Conservation (phyloP, 2,888 invertebrate species). For the Neocrepidodera transversa region DNA sequence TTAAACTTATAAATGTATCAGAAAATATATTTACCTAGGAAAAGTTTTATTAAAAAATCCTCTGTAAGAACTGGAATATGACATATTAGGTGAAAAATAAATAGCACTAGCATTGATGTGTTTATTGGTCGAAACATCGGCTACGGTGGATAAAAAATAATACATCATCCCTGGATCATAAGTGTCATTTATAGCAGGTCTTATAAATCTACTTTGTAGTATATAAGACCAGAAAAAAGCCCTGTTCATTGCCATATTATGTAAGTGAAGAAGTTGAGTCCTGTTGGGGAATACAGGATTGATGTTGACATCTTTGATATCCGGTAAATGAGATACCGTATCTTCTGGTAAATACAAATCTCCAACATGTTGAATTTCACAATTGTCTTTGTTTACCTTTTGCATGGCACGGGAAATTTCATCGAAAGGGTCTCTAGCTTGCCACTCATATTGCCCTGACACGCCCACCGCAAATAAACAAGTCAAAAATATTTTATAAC, state of each 20-base stretch:
- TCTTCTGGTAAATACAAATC: slow-evolving; percentile 86
- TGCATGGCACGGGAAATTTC: slow-evolving; percentile 85
- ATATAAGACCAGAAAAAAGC: slow-evolving; percentile 97
- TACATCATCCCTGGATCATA: slow-evolving; percentile 99
- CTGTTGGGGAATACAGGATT: slow-evolving; percentile 95
- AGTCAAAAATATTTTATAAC: slow-evolving; percentile 6
- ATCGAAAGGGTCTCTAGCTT: slow-evolving; percentile 87
- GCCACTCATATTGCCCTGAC: slow-evolving; percentile 92
- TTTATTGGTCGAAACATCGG: slow-evolving; percentile 92
- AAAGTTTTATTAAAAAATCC: slow-evolving; percentile 97
- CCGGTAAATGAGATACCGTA: slow-evolving; percentile 88
- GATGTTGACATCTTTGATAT: slow-evolving; percentile 92
- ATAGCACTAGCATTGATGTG: slow-evolving; percentile 92
- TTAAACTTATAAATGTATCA: neutral
- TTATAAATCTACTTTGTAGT: slow-evolving; percentile 85
- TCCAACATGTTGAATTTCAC: slow-evolving; percentile 83
- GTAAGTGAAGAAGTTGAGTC: slow-evolving; percentile 89
- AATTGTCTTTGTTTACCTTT: slow-evolving; percentile 85
- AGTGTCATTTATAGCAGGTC: slow-evolving; percentile 89
- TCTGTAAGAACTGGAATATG: slow-evolving; percentile 92
- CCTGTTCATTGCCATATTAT: slow-evolving; percentile 95
- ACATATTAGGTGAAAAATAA: slow-evolving; percentile 93
- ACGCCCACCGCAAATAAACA: slow-evolving; percentile 53
- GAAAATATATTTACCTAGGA: slow-evolving; percentile 61
- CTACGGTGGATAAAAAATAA: slow-evolving; percentile 91